Percentiles rank a stretch among this genome's conserved stretches.
Conservation (phyloP, 2,113 vertebrate species). For the Natator depressus region DNA sequence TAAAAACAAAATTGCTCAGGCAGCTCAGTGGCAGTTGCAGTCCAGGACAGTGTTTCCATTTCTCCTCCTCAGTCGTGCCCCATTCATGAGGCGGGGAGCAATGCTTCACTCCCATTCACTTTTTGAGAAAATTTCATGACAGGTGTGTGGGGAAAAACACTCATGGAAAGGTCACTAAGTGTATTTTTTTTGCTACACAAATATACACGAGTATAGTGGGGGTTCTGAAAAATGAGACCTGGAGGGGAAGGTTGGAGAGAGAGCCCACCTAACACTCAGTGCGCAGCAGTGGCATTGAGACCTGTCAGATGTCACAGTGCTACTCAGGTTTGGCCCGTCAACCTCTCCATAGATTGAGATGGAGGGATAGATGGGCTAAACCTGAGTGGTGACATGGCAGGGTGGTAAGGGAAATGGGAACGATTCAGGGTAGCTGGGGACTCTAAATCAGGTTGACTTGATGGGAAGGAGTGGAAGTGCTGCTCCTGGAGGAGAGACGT, state of each 20-base stretch:
- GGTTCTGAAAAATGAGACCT: neutral
- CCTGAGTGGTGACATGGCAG: neutral
- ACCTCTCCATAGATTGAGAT: neutral
- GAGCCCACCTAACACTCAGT: neutral
- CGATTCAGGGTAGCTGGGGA: neutral
- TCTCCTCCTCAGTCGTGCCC: neutral
- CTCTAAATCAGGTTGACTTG: neutral
- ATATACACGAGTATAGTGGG: neutral
- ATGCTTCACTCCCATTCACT: neutral
- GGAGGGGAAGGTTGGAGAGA: neutral
- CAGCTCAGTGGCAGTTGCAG: neutral
- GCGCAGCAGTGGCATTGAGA: neutral
- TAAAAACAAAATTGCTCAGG: neutral
- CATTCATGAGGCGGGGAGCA: neutral
- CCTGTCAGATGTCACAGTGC: no score
- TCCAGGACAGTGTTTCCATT: neutral
- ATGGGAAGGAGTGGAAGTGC: neutral
- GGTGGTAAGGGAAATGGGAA: neutral
- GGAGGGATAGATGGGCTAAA: neutral
- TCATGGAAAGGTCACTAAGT: neutral
- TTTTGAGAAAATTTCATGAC: neutral
- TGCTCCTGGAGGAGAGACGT: neutral
- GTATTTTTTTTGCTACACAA: neutral
- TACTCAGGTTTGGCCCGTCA: no score
- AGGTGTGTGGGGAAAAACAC: neutral